These are phyloP conservation scores for Montifringilla adamsi DNA, from an alignment of 2,113 vertebrate genomes.

Conservation along the genomic window DNA sequence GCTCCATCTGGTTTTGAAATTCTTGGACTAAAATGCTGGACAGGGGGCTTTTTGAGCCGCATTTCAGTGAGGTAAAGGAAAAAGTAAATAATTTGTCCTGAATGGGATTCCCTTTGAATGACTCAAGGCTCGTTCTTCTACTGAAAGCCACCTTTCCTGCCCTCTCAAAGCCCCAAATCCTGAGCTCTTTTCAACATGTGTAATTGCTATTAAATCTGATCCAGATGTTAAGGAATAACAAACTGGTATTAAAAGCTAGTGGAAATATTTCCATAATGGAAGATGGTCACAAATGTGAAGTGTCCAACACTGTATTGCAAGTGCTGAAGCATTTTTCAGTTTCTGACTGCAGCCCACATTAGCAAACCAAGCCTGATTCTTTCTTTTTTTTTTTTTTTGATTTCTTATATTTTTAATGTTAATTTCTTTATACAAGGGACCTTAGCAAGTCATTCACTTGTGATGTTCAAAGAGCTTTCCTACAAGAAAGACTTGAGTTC, in stretches of 20 bases:
- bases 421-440: not conserved
- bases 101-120: not conserved
- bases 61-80: not conserved
- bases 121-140: not conserved
- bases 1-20: slow-evolving; percentile 1
- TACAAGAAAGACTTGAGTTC: not conserved
- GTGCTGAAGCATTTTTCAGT: not conserved
- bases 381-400: not conserved
- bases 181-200: not conserved
- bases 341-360: not conserved
- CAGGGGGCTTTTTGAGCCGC: accelerated
- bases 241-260: not conserved
- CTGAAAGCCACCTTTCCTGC: not conserved
- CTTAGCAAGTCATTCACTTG: not conserved
- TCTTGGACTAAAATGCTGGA: not conserved
- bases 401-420: not conserved
- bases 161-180: not conserved
- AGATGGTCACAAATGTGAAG: not conserved
- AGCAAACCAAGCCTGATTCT: not conserved
- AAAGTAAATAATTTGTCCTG: not conserved
- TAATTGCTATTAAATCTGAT: slow-evolving; percentile 7
- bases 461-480: slow-evolving; percentile 5
- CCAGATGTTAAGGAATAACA: slow-evolving; percentile 26
- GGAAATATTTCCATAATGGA: not conserved
- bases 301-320: not conserved